Conservation (phyloP, 2,888 invertebrate species). For the Acleris holmiana region DNA sequence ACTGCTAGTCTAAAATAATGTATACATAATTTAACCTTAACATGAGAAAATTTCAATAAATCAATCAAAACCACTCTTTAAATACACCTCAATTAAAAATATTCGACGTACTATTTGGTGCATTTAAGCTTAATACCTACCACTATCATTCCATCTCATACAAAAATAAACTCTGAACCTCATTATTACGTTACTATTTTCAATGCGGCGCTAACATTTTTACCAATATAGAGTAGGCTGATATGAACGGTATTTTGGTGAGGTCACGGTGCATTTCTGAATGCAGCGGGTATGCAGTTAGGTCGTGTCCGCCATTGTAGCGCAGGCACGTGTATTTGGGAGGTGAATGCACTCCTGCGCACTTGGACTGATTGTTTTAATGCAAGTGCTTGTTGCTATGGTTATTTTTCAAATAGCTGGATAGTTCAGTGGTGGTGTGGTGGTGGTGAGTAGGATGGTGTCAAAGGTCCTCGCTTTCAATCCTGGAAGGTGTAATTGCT, state of each 20-base stretch:
- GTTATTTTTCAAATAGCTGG: not conserved
- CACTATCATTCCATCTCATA: slow-evolving; percentile 6
- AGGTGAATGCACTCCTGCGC: slow-evolving; percentile 72
- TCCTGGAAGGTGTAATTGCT: no score
- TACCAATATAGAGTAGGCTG: slow-evolving; percentile 11
- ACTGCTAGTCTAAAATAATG: no score
- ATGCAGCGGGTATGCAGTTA: slow-evolving; percentile 36
- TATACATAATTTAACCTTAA: no score
- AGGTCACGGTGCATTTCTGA: slow-evolving; percentile 40
- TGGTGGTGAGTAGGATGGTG: no score
- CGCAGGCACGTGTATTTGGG: slow-evolving; percentile 69
- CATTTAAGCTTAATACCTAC: slow-evolving; percentile 1
- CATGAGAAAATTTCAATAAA: not conserved
- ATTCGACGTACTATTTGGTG: slow-evolving; percentile 4
- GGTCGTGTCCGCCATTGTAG: slow-evolving; percentile 37
- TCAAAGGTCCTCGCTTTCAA: no score
- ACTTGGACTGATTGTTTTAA: slow-evolving; percentile 64
- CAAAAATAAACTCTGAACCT: slow-evolving; percentile 10
- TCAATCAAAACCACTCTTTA: slow-evolving; percentile 16
- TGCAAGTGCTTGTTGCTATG: slow-evolving; percentile 34
- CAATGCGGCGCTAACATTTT: slow-evolving; percentile 20
- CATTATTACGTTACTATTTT: slow-evolving; percentile 15
- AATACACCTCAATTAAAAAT: slow-evolving; percentile 11
- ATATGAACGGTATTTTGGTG: slow-evolving; percentile 25
- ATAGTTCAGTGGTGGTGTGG: no score